phyloP scores from a whole-genome alignment of 2,888 invertebrate species.

The Drosophila neutralis region DNA sequence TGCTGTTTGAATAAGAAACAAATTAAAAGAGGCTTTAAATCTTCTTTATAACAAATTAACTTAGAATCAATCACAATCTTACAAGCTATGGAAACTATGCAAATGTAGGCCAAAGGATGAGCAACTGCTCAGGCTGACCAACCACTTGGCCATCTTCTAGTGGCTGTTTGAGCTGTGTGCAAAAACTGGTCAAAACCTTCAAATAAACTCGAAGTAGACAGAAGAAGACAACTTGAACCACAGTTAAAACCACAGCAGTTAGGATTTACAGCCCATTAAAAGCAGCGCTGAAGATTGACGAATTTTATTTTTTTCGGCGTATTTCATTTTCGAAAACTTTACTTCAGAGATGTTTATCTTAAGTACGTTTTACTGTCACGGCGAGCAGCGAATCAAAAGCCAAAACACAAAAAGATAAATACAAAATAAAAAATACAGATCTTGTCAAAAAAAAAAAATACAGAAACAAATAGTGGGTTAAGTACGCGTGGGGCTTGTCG shows the following conservation, averaged over 20 bases:
- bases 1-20: not conserved
- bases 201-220: not conserved
- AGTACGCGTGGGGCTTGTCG: constrained; percentile 77
- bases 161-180: constrained; percentile 2
- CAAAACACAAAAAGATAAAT: not conserved
- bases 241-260: constrained; percentile 44
- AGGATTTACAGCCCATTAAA: constrained; percentile 49
- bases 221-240: constrained; percentile 18
- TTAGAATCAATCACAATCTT: not conserved
- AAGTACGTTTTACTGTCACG: constrained; percentile 76
- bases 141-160: not conserved
- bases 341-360: constrained; percentile 65
- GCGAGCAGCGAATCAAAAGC: constrained; percentile 14
- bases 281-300: constrained; percentile 7
- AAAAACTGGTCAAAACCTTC: constrained; percentile 6
- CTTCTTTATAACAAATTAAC: not conserved
- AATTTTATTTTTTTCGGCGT: constrained; percentile 25
- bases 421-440: constrained; percentile 33
- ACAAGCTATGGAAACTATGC: not conserved
- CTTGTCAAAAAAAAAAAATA: constrained; percentile 45
- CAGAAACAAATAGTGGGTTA: constrained; percentile 68
- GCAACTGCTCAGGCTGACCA: not conserved
- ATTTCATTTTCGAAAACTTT: constrained; percentile 50
- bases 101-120: constrained; percentile 2
- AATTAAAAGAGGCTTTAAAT: not conserved